A percentile compares a stretch with the other conserved stretches of the same genome.
These are phyloP conservation scores for Odontocerum albicorne DNA, from an alignment of 2,888 invertebrate species.

Conservation along the genomic window DNA sequence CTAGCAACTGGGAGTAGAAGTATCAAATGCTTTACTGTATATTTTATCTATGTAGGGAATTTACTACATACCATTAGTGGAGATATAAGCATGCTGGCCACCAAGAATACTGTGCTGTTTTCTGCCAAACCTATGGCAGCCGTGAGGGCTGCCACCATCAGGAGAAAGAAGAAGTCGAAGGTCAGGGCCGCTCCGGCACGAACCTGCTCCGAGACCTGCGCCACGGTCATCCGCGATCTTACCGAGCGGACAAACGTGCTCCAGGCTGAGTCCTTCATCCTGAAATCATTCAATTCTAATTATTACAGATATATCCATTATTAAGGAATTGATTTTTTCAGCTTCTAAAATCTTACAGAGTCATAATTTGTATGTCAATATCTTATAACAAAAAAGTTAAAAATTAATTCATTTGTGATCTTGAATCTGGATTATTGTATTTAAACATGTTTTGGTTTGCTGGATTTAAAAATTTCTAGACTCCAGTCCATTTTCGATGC, in stretches of 20 bases:
- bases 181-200: conserved; percentile 69
- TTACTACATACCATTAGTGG: conserved; percentile 67
- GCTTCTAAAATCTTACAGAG: no score
- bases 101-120: conserved; percentile 71
- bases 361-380: no score
- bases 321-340: no score
- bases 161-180: conserved; percentile 73
- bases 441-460: no score
- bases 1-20: conserved; percentile 1
- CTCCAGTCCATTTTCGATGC: no score
- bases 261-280: conserved; percentile 51
- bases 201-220: conserved; percentile 71
- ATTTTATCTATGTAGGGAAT: conserved; percentile 19
- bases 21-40: background rate
- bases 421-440: no score
- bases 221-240: conserved; percentile 67
- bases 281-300: no score
- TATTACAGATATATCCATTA: no score
- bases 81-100: conserved; percentile 81
- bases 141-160: conserved; percentile 73
- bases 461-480: no score
- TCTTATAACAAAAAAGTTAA: no score
- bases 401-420: no score
- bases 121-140: conserved; percentile 75
- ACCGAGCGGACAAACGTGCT: conserved; percentile 66